These are phyloP conservation scores for Drosophila mimetica DNA, from an alignment of 2,888 invertebrate genomes.

Conservation along the genomic window DNA sequence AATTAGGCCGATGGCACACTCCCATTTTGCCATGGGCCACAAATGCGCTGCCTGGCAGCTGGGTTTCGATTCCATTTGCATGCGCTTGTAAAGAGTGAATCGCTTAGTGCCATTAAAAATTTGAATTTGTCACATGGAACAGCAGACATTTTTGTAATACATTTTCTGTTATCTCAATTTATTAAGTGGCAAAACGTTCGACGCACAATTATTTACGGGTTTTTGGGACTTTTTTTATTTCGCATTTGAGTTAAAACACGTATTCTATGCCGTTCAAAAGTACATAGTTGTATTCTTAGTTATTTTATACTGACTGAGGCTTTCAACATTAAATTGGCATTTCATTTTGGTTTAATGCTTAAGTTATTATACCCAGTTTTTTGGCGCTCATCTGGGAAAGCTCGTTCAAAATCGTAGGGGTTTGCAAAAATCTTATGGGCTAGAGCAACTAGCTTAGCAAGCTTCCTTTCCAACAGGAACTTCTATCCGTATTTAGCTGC, in stretches of 20 bases:
- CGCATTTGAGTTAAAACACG: slow-evolving; percentile 6
- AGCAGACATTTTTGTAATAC: slow-evolving; percentile 53
- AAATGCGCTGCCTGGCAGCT: slow-evolving; percentile 56
- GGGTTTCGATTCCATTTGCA: slow-evolving; percentile 41
- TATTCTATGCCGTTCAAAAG: slow-evolving; percentile 12
- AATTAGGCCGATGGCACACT: slow-evolving; percentile 1
- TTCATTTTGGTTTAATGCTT: slow-evolving; percentile 21
- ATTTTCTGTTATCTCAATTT: slow-evolving; percentile 29
- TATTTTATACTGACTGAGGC: slow-evolving; percentile 68
- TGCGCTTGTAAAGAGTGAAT: slow-evolving; percentile 37
- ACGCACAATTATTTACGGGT: slow-evolving; percentile 44
- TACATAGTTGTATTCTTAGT: slow-evolving; percentile 23
- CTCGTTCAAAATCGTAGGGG: slow-evolving; percentile 38
- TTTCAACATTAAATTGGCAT: slow-evolving; percentile 58
- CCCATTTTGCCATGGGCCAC: slow-evolving; percentile 25
- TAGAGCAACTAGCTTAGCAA: slow-evolving; percentile 19
- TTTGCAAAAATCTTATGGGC: slow-evolving; percentile 23
- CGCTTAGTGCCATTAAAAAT: slow-evolving; percentile 22
- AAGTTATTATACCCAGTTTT: slow-evolving; percentile 11
- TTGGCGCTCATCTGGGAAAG: slow-evolving; percentile 25
- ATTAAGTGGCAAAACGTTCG: slow-evolving; percentile 57
- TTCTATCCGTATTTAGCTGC: slow-evolving; percentile 45
- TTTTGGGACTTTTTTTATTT: slow-evolving; percentile 4
- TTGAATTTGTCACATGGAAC: slow-evolving; percentile 42
- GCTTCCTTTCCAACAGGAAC: slow-evolving; percentile 34